Evolutionary conservation across 2,113 vertebrate species (phyloP).

Genomic region (Cyanoderma ruficeps): DNA sequence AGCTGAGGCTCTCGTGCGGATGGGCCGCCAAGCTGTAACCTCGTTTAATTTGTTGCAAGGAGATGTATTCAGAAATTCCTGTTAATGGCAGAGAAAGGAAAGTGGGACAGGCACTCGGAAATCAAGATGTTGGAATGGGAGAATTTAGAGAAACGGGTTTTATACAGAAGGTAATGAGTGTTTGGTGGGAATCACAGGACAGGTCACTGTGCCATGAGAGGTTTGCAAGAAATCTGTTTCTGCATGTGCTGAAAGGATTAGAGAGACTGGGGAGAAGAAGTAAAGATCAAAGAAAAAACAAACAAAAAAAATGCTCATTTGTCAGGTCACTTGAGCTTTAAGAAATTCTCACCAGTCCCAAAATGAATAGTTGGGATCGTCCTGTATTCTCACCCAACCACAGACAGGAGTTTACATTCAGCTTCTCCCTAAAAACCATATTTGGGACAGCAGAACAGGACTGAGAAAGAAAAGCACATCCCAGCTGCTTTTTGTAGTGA

Average conservation of each 20-base stretch:
- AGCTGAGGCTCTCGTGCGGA: constrained; percentile 3
- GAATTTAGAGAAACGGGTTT: constrained; percentile 45
- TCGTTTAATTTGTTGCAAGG: constrained; percentile 63
- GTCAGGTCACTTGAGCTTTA: constrained; percentile 25
- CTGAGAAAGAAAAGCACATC: background rate
- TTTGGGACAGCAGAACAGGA: background rate
- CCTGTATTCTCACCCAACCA: background rate
- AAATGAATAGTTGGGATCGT: background rate
- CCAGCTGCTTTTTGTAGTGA: background rate
- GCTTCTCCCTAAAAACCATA: background rate
- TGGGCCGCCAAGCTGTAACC: constrained; percentile 32
- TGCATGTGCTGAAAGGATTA: constrained; percentile 35
- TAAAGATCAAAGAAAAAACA: constrained; percentile 11
- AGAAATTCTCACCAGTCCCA: background rate
- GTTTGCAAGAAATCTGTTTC: constrained; percentile 41
- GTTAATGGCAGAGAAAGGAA: constrained; percentile 8
- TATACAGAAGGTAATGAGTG: constrained; percentile 25
- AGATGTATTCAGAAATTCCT: constrained; percentile 43
- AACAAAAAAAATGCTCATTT: background rate
- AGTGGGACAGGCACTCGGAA: constrained; percentile 42
- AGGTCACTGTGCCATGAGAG: background rate
- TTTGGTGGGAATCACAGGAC: background rate
- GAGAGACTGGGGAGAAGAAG: background rate
- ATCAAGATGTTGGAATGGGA: constrained; percentile 13
- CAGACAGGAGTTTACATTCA: background rate